Base-by-base conservation (phyloP, 2,113 vertebrate genomes). In the Cacatua alba region DNA sequence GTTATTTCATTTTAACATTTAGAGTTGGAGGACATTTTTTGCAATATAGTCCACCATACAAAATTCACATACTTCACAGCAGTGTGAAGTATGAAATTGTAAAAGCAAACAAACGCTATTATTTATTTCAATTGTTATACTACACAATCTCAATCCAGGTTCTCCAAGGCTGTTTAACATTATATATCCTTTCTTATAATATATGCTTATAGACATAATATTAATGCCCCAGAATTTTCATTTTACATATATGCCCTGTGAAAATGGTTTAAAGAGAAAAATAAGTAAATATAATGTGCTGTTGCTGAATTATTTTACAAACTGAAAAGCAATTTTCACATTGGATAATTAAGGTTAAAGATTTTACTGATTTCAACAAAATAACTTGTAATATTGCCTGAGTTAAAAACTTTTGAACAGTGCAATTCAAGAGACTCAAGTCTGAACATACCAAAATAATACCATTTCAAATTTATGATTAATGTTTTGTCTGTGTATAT, bases 81-180 rank as follows among this genome's bases (percentile, higher is more conserved):
- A 43, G 31, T 71, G 76, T 95, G 80, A 83, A 53, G 68, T 46
- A 86, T 13, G 82, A 72, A 95, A 93, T 53, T 71, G 81, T 44
- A 82, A 95, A 68, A 96, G 77, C 74, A 95, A 97, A 93, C 52
- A 59, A 97, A 95, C 55, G 53, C 48, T 72, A 46, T 82, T 88
- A 70, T 80, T 95, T 90, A 68, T 89, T 87, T 86, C 25, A 43
- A 16, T 53, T 86, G 29, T 70, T 88, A 77, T 1, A 10, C 24
- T 72, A 51, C 19, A 18, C 46, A 74, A 57, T 72, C 52, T 72
- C 70, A 92, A 79, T 15, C 17, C 65, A 94, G 37, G 21, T 65
- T 79, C 23, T 76, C 84, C 64, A 86, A 89, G 80, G 65, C 48
- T 88, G 49, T 57, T 83, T 82, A 94, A 90, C 39, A 85, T 39